Base-by-base conservation (phyloP, 2,888 invertebrate species). In the Drosophila ustulata region DNA sequence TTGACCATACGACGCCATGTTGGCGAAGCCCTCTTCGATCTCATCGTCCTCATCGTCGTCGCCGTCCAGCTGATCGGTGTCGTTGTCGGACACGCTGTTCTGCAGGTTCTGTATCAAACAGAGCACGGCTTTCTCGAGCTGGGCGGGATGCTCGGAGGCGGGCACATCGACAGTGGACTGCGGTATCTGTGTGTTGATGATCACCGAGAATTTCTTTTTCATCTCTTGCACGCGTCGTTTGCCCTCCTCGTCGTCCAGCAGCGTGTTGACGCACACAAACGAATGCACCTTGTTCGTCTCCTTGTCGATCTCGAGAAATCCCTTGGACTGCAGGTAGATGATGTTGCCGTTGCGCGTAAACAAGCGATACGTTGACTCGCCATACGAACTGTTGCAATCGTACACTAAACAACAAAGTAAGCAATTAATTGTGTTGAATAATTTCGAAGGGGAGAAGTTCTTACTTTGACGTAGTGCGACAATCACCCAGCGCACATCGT, bases 401-500 rank as follows among this genome's bases (percentile, higher is more conserved):
- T 97, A 97, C 97, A 97, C 96, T 96, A 37, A 37, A 37, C 37
- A n/a, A 90, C 5, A 34, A 68, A 18, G 18, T 18, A 51, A n/a
- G 25, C 6, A 46, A 11, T 51, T 25, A 46, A 26, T 52, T 3
- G n/a, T 9, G 4, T 5, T n/a, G n/a, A 8, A 28, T 46, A 7
- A n/a, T 30, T 26, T 8, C n/a, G 4, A 23, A 4, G 26, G 3
- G 18, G 4, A 28, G 34, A 5, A n/a, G 25, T 6, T 93, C 94
- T 94, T 93, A 96, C 96, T 98, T 93, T 97, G 96, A 79, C 96
- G 93, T 64, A 98, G 93, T 0, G 97, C 97, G 88, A 97, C 96
- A 90, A 97, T 95, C 0, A 97, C 96, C 96, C 97, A 97, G 85
- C 96, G 95, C 2, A 96, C 96, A 93, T 98, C 98, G 80, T 97